A percentile compares a stretch with the other conserved stretches of the same genome.
Conservation (phyloP, 2,113 vertebrate genomes). For the Castor canadensis region DNA sequence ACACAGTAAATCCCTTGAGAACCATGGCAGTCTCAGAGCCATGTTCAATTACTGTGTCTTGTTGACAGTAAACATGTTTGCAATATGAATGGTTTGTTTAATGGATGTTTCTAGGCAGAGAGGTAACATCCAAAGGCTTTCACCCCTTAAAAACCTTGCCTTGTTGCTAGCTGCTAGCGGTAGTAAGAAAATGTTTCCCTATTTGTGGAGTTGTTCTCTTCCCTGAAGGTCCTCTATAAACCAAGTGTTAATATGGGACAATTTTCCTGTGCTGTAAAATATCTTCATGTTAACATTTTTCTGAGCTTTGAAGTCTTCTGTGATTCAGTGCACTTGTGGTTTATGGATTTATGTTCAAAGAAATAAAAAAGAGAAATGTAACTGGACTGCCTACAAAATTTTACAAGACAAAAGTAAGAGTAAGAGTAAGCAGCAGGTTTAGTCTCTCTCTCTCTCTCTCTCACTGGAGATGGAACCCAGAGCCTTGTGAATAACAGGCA, state of each 20-base stretch:
- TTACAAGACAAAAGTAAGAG: not conserved
- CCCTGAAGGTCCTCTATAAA: not conserved
- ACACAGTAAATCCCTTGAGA: not conserved
- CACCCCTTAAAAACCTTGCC: not conserved
- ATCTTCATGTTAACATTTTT: not conserved
- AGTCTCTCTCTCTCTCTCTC: no score
- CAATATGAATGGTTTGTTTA: not conserved
- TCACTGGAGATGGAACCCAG: no score
- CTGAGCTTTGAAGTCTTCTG: not conserved
- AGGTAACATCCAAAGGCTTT: not conserved
- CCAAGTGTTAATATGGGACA: not conserved
- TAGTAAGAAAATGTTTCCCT: not conserved
- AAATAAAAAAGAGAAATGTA: not conserved
- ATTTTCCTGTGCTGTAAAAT: not conserved
- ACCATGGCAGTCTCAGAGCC: not conserved
- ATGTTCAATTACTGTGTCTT: not conserved
- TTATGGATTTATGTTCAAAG: not conserved
- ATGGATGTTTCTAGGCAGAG: not conserved
- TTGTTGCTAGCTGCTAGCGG: not conserved
- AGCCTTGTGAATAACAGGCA: no score
- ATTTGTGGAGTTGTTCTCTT: not conserved
- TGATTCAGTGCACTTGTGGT: not conserved
- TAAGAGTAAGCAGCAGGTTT: not conserved
- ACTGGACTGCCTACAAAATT: not conserved
- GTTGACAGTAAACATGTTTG: not conserved